Base-by-base conservation (phyloP, 2,888 invertebrate species). In the Chrysopilus asiliformis region DNA sequence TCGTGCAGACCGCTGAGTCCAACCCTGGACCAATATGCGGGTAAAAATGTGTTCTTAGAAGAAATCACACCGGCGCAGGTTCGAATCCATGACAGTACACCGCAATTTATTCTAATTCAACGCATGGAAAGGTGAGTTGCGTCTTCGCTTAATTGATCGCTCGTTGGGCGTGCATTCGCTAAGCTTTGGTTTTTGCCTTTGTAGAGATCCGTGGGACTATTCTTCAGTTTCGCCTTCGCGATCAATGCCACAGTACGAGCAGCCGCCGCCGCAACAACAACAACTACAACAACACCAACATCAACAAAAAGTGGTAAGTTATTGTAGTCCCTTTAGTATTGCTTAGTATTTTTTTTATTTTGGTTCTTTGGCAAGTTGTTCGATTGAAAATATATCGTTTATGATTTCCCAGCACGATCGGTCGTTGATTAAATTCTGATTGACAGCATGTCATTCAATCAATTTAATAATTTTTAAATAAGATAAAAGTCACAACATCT, bases 31-130 rank as follows among this genome's bases (percentile, higher is more conserved):
- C 67, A 69, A 20, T 66, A 70, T 18, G 61, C 59, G 39, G 55
- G 58, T 17, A 68, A 66, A 12, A 67, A 68, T 40, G 66, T 65
- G 24, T 56, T 55, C 46, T 74, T 74, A 50, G 76, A 78, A 54
- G 80, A 82, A 63, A 77, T 85, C 50, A 77, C 80, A 55, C 76
- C 82, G 7, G 73, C 72, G 32, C 79, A 83, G 68, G 82, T 84
- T 47, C 75, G 77, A 51, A 79, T 82, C 49, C 83, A 83, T 53
- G 82, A 83, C 56, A 78, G 79, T 55, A 78, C 79, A 2, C 71
- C 80, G 20, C 74, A 80, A 57, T 68, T 72, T 52, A 74, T 76
- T 27, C 68, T 76, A 49, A 77, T 79, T 53, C 75, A 76, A 55
- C 71, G 72, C 51, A 64, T 72, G 47, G 69, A 57, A 58, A 69